phyloP scores from a whole-genome alignment of 1,140 invertebrate genomes.

The Capitella teleta region DNA sequence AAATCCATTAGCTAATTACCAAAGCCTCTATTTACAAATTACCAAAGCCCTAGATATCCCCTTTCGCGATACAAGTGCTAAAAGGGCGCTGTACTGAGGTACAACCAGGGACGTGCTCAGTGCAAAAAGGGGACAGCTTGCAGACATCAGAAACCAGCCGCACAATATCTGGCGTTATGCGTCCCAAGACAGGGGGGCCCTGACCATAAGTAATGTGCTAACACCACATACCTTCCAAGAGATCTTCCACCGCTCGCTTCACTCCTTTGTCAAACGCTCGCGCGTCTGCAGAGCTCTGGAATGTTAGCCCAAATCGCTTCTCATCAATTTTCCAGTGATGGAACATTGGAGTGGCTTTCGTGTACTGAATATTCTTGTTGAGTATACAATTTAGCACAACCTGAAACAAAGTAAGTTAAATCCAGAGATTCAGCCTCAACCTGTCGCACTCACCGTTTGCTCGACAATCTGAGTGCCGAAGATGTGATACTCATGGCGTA shows the following conservation, averaged over 20 bases:
- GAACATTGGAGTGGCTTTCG: slow-evolving; percentile 96
- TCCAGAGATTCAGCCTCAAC: no score
- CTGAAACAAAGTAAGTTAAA: slow-evolving; percentile 53
- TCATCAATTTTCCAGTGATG: slow-evolving; percentile 93
- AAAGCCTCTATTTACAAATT: no score
- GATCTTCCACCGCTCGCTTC: slow-evolving; percentile 73
- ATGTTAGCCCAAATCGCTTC: slow-evolving; percentile 87
- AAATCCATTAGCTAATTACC: no score
- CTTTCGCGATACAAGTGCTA: no score
- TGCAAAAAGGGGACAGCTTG: no score
- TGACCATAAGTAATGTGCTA: background rate
- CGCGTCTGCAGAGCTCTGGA: slow-evolving; percentile 85
- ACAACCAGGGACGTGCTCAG: no score
- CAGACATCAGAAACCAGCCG: no score
- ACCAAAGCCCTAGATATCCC: no score
- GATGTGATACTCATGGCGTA: slow-evolving; percentile 73
- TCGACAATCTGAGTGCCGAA: slow-evolving; percentile 82
- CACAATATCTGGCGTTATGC: no score
- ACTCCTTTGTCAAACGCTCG: slow-evolving; percentile 88
- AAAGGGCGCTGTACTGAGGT: no score
- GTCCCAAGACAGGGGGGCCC: no score
- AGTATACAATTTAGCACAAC: slow-evolving; percentile 86
- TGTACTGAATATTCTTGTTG: slow-evolving; percentile 91
- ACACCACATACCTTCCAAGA: slow-evolving; percentile 68
- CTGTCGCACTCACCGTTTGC: slow-evolving; percentile 61